phyloP scores from a whole-genome alignment of 2,888 invertebrate species.

The Troilus luridus region DNA sequence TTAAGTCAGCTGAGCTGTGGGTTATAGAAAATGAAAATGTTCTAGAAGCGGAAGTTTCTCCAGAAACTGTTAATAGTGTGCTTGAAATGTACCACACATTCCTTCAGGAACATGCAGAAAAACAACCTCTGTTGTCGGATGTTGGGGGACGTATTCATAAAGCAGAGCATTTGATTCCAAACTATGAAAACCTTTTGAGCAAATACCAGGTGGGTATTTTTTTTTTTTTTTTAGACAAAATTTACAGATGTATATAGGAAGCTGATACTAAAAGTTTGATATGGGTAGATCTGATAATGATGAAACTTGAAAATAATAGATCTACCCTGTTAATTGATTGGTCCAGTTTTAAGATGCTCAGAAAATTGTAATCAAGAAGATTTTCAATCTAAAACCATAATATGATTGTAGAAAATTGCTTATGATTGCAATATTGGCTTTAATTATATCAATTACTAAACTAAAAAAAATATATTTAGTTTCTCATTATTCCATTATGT shows the following conservation, averaged over 20 bases:
- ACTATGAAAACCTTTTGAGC: constrained; percentile 13
- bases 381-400: too few relatives aligned
- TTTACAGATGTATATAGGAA: not conserved
- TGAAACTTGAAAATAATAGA: not conserved
- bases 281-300: not conserved
- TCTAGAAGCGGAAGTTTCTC: constrained; percentile 68
- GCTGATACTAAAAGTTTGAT: not conserved
- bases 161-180: constrained; percentile 47
- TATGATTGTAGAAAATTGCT: too few relatives aligned
- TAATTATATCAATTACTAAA: not conserved
- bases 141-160: constrained; percentile 89
- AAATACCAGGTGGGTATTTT: constrained; percentile 42
- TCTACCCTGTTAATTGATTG: not conserved
- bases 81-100: constrained; percentile 85
- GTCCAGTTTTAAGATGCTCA: not conserved
- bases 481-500: too few relatives aligned
- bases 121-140: constrained; percentile 81
- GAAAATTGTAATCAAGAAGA: not conserved
- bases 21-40: constrained; percentile 58
- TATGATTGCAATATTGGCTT: not conserved
- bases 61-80: constrained; percentile 85
- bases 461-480: not conserved
- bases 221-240: not conserved
- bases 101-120: constrained; percentile 87
- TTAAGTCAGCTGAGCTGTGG: constrained; percentile 72